Conservation (phyloP, 2,113 vertebrate species). For the Proteles cristata region DNA sequence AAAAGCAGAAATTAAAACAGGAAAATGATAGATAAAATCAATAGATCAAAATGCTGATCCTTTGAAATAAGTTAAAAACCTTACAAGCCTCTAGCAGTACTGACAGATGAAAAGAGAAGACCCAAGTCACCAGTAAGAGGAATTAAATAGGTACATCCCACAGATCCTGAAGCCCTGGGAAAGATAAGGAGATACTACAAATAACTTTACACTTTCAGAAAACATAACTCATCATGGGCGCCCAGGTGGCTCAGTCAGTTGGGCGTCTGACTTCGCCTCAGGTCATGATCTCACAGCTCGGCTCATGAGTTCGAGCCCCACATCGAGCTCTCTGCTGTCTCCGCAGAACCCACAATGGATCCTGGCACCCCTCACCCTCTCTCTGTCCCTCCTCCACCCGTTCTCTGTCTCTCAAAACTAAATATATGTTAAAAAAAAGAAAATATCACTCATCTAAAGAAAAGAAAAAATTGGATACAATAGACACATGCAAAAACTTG, state of each 20-base stretch:
- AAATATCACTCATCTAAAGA: not conserved
- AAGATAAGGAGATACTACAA: not conserved
- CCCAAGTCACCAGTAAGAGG: not conserved
- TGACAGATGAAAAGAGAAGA: not conserved
- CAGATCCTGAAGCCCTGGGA: not conserved
- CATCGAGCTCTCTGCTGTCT: no score
- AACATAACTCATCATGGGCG: not conserved
- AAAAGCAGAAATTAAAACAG: not conserved
- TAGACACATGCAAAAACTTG: not conserved
- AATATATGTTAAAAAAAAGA: not conserved
- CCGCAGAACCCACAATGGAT: no score
- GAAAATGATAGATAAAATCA: not conserved
- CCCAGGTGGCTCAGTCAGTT: no score
- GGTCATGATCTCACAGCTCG: no score
- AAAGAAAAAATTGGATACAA: not conserved
- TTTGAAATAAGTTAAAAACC: not conserved
- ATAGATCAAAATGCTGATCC: not conserved
- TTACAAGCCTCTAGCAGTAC: not conserved
- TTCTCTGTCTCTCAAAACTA: no score
- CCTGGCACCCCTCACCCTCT: no score
- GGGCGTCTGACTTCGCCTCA: no score
- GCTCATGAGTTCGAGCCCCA: no score
- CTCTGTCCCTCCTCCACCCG: no score
- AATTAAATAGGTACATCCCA: not conserved
- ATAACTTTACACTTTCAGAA: not conserved